phyloP scores from a whole-genome alignment of 1,140 invertebrate genomes.

The Drosophila takahashii region DNA sequence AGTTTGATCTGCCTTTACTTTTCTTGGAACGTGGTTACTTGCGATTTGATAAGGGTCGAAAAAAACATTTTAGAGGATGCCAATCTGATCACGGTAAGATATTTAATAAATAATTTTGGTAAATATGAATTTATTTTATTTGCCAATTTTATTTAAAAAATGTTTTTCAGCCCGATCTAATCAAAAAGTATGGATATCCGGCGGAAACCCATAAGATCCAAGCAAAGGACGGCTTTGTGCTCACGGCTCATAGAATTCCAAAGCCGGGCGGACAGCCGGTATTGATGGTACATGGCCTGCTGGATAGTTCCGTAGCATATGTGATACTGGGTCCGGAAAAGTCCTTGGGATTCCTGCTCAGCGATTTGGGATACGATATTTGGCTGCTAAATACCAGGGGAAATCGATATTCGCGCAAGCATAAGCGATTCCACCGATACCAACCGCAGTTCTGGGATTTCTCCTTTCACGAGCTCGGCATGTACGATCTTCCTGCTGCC shows the following conservation, averaged over 20 bases:
- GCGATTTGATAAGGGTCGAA: slow-evolving; percentile 11
- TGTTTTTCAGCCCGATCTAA: slow-evolving; percentile 66
- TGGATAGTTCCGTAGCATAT: slow-evolving; percentile 86
- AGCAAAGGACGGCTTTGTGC: slow-evolving; percentile 86
- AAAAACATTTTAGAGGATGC: slow-evolving; percentile 32
- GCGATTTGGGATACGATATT: slow-evolving; percentile 89
- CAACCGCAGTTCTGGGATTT: slow-evolving; percentile 84
- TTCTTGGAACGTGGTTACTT: neutral
- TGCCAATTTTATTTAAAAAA: too few relatives aligned
- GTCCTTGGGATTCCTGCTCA: slow-evolving; percentile 86
- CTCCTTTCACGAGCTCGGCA: slow-evolving; percentile 90
- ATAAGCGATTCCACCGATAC: slow-evolving; percentile 85
- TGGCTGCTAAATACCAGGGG: slow-evolving; percentile 91
- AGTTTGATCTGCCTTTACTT: slow-evolving; percentile 13
- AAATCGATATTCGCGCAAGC: slow-evolving; percentile 88
- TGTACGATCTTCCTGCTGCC: slow-evolving; percentile 89
- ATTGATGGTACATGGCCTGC: slow-evolving; percentile 88
- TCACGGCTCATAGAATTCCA: slow-evolving; percentile 85
- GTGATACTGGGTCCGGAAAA: slow-evolving; percentile 86
- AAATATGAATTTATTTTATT: too few relatives aligned
- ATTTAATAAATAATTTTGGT: fast-evolving
- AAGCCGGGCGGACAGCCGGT: slow-evolving; percentile 84
- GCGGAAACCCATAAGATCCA: slow-evolving; percentile 85
- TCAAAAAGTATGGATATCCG: slow-evolving; percentile 86
- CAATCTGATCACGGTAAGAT: slow-evolving; percentile 20